These are phyloP conservation scores for Pygmarrhopalites habei DNA, from an alignment of 1,140 invertebrate species.

Conservation along the genomic window DNA sequence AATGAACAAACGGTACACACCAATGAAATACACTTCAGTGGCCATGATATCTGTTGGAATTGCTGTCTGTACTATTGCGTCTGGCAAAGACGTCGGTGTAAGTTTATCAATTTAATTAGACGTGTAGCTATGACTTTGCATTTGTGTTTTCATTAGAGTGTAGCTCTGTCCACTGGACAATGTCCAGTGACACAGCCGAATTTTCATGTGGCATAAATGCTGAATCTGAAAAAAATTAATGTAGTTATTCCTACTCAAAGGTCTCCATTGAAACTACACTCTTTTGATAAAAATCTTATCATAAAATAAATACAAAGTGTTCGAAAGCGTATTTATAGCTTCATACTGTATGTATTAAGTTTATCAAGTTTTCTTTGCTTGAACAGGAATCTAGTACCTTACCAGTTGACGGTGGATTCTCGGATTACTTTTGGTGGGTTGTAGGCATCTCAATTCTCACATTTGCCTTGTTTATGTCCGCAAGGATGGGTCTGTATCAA, in stretches of 20 bases:
- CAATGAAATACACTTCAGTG: constrained; percentile 85
- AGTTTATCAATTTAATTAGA: constrained; percentile 18
- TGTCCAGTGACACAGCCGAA: too few relatives aligned
- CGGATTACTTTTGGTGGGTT: constrained; percentile 73
- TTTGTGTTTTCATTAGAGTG: too few relatives aligned
- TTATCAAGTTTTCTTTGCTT: neutral
- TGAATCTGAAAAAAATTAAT: too few relatives aligned
- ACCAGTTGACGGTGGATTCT: constrained; percentile 31
- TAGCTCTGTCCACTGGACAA: too few relatives aligned
- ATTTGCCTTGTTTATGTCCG: constrained; percentile 83
- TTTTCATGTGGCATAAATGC: neutral
- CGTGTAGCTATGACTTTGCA: too few relatives aligned
- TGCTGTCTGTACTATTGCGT: constrained; percentile 81
- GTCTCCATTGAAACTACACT: too few relatives aligned
- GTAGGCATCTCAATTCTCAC: constrained; percentile 74
- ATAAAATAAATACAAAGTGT: too few relatives aligned
- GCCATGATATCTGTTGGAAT: constrained; percentile 88
- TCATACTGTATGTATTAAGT: too few relatives aligned
- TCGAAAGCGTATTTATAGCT: too few relatives aligned
- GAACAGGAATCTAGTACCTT: neutral
- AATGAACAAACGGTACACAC: constrained; percentile 72
- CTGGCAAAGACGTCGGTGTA: constrained; percentile 57
- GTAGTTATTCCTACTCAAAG: too few relatives aligned
- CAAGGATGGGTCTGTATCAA: constrained; percentile 94
- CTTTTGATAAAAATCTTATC: too few relatives aligned